Percentiles rank a stretch among this genome's conserved stretches.
Conservation (phyloP, 2,797 vertebrate genomes). For the Macropus fuliginosus region DNA sequence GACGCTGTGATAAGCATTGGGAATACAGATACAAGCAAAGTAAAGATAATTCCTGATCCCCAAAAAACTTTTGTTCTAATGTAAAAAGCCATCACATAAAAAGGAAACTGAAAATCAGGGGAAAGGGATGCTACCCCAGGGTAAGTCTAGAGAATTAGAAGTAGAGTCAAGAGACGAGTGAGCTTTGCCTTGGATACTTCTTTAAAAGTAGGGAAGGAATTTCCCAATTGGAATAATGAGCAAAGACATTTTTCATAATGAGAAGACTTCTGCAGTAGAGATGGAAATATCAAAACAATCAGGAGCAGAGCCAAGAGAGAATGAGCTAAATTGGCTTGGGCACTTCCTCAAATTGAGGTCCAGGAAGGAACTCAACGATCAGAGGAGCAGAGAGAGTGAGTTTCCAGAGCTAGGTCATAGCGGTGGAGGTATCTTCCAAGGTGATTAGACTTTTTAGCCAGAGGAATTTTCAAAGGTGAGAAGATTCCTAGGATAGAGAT, state of each 20-base stretch:
- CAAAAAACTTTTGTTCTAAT: background rate
- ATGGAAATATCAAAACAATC: background rate
- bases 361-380: background rate
- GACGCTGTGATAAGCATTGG: background rate
- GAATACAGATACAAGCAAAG: background rate
- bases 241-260: background rate
- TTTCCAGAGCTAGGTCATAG: background rate
- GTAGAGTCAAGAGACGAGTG: background rate
- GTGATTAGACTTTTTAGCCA: background rate
- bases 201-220: background rate
- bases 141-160: background rate
- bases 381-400: background rate
- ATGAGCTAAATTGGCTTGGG: background rate
- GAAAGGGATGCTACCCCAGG: background rate
- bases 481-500: background rate
- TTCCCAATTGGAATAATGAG: background rate
- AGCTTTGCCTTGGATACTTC: background rate
- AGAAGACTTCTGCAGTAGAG: background rate
- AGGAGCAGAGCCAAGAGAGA: background rate
- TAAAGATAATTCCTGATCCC: background rate
- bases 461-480: background rate
- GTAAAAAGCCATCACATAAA: background rate
- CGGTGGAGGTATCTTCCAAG: background rate
- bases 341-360: background rate
- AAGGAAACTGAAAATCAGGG: background rate